Percentiles rank a stretch among this genome's conserved stretches.
Evolutionary conservation across 2,888 invertebrate genomes (phyloP).

Genomic region (Drosophila meridionalis): DNA sequence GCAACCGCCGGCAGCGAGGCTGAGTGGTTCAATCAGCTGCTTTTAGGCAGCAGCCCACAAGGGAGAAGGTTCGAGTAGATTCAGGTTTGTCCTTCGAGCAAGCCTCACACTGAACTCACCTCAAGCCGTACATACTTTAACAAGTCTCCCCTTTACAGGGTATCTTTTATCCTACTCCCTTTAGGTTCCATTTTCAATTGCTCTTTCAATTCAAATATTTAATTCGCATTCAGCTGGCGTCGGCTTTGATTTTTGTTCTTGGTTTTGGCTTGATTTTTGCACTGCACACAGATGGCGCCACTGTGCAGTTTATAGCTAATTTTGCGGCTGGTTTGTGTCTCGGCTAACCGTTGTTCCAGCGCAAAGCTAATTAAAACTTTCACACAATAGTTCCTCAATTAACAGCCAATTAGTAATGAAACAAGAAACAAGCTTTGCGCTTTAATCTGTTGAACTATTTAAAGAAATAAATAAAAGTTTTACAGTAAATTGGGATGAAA

Average conservation of each 20-base stretch:
- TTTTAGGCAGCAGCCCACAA: no score
- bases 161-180: not conserved
- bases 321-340: slow-evolving; percentile 73
- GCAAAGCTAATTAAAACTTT: slow-evolving; percentile 51
- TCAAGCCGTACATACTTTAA: not conserved
- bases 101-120: not conserved
- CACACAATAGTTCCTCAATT: slow-evolving; percentile 42
- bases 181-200: not conserved
- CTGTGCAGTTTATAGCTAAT: slow-evolving; percentile 77
- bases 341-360: slow-evolving; percentile 38
- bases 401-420: slow-evolving; percentile 50
- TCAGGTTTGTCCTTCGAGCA: not conserved
- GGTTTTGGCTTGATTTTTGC: not conserved
- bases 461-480: not conserved
- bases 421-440: slow-evolving; percentile 41
- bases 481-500: not conserved
- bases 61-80: no score
- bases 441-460: not conserved
- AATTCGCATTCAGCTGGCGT: slow-evolving; percentile 1
- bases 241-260: not conserved
- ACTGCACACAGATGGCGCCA: slow-evolving; percentile 62
- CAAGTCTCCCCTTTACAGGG: not conserved
- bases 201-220: no score
- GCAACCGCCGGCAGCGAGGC: no score
- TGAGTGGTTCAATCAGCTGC: no score